phyloP scores from a whole-genome alignment of 2,113 vertebrate species.

The Phrynosoma blainvillii region DNA sequence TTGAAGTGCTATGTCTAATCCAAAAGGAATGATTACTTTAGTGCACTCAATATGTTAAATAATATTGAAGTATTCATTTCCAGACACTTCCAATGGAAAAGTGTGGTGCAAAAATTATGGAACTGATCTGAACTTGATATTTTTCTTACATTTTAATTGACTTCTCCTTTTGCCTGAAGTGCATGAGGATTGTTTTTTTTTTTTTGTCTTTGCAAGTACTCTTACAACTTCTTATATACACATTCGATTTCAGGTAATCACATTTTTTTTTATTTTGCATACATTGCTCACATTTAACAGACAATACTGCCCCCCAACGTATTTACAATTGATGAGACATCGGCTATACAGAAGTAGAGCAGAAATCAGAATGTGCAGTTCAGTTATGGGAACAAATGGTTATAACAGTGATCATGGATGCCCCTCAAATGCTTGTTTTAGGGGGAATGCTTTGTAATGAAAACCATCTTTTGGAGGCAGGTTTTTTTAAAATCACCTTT shows the following conservation, averaged over 20 bases:
- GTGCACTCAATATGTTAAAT: not conserved
- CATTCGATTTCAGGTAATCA: slow-evolving; percentile 40
- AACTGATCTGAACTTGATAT: not conserved
- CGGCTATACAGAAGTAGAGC: not conserved
- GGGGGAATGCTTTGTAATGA: slow-evolving; percentile 13
- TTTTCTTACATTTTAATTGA: fast-evolving
- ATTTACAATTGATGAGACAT: slow-evolving; percentile 28
- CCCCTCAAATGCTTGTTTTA: not conserved
- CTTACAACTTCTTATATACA: slow-evolving; percentile 26
- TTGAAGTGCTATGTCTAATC: too few relatives aligned
- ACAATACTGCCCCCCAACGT: slow-evolving; percentile 44
- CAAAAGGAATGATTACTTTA: not conserved
- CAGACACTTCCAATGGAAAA: not conserved
- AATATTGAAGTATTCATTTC: not conserved
- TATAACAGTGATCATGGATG: slow-evolving; percentile 7
- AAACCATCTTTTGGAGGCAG: slow-evolving; percentile 29
- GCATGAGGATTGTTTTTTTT: too few relatives aligned
- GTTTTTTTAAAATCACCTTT: slow-evolving; percentile 22
- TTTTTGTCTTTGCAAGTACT: not conserved
- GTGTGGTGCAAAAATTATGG: not conserved
- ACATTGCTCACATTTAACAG: slow-evolving; percentile 48
- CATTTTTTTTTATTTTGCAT: slow-evolving; percentile 61
- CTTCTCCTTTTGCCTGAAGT: slow-evolving; percentile 1
- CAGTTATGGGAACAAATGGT: slow-evolving; percentile 12
- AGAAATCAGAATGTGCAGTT: slow-evolving; percentile 30